These are phyloP conservation scores for Aplocera efformata DNA, from an alignment of 2,888 invertebrate species.

Conservation along the genomic window DNA sequence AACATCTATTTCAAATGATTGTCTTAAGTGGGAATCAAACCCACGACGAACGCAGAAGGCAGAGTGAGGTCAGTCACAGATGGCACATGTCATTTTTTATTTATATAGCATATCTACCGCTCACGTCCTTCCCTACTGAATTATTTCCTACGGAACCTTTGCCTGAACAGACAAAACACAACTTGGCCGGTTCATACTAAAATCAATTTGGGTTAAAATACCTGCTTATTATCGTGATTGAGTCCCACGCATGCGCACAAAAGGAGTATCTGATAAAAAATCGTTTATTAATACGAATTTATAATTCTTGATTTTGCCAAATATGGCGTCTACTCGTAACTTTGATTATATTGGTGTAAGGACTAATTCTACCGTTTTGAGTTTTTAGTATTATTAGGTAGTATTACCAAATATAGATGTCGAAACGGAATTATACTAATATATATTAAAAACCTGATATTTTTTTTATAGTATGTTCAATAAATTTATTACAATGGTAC, in stretches of 20 bases:
- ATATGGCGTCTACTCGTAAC: conserved; percentile 3
- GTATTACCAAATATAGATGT: not conserved
- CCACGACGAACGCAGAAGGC: too few species aligned
- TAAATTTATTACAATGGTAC: too few species aligned
- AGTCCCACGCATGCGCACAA: conserved; percentile 25
- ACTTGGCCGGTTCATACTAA: conserved; percentile 14
- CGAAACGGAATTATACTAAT: not conserved
- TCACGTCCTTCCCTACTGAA: too few species aligned
- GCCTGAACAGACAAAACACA: not conserved
- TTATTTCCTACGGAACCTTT: conserved; percentile 7
- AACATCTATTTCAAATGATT: too few species aligned
- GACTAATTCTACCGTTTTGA: conserved; percentile 1
- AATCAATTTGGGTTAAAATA: conserved; percentile 25
- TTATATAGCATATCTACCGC: too few species aligned
- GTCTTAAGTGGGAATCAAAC: too few species aligned
- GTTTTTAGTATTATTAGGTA: not conserved
- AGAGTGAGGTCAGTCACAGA: too few species aligned
- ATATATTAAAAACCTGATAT: too few species aligned
- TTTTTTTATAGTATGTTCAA: too few species aligned
- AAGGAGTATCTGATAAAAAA: conserved; percentile 22
- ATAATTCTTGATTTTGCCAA: conserved; percentile 9
- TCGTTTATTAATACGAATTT: conserved; percentile 16
- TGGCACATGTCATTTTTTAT: too few species aligned
- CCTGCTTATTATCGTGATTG: conserved; percentile 31
- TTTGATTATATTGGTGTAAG: conserved; percentile 7